phyloP scores from a whole-genome alignment of 2,113 vertebrate species.

The Clinocottus analis region DNA sequence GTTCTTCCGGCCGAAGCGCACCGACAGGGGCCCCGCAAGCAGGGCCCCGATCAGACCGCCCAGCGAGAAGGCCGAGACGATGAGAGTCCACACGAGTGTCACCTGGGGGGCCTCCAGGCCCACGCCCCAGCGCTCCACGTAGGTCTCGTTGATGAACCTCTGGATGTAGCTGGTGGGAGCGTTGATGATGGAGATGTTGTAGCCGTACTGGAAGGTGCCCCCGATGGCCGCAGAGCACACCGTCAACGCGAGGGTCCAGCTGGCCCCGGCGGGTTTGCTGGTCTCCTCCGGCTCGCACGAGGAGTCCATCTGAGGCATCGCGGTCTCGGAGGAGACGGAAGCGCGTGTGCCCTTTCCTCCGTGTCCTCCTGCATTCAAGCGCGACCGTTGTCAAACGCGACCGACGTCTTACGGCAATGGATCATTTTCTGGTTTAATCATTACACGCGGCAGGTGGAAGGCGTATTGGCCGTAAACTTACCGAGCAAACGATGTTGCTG shows the following conservation, averaged over 20 bases:
- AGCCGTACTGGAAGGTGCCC: slow-evolving; percentile 93
- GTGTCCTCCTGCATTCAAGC: background rate
- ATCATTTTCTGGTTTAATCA: too few species aligned
- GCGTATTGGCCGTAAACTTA: too few species aligned
- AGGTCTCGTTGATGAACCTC: slow-evolving; percentile 88
- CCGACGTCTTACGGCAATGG: background rate
- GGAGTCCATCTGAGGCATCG: slow-evolving; percentile 36
- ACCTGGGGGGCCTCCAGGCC: slow-evolving; percentile 75
- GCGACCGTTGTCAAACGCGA: too few species aligned
- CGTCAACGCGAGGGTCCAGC: slow-evolving; percentile 82
- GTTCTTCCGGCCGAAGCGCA: slow-evolving; percentile 88
- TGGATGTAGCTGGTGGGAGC: slow-evolving; percentile 89
- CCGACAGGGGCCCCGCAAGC: slow-evolving; percentile 87
- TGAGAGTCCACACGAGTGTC: slow-evolving; percentile 88
- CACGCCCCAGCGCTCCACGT: slow-evolving; percentile 79
- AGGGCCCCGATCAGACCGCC: slow-evolving; percentile 88
- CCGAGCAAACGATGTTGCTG: background rate
- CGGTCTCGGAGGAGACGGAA: background rate
- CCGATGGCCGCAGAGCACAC: slow-evolving; percentile 89
- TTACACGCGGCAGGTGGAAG: rapidly evolving
- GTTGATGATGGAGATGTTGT: slow-evolving; percentile 93
- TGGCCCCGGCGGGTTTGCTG: slow-evolving; percentile 11
- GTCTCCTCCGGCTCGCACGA: slow-evolving; percentile 1
- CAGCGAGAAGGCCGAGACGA: slow-evolving; percentile 87
- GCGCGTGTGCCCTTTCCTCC: background rate